phyloP scores from a whole-genome alignment of 2,797 vertebrate species.

The Limosa lapponica region DNA sequence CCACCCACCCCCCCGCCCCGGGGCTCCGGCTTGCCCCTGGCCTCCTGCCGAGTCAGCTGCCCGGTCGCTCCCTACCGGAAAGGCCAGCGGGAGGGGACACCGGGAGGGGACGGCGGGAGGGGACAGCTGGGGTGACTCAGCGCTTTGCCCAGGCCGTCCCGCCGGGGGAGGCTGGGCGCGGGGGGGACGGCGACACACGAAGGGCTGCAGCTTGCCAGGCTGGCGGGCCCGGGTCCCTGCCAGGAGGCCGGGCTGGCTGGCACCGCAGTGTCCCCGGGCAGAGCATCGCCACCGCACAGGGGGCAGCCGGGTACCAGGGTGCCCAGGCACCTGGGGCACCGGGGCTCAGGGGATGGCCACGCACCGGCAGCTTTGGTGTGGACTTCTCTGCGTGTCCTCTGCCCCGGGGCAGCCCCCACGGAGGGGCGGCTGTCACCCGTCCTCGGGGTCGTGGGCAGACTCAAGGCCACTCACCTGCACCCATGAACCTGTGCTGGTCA shows the following conservation, averaged over 20 bases:
- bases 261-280: background rate
- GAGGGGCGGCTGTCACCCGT: rapidly evolving
- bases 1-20: background rate
- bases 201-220: background rate
- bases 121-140: constrained; percentile 41
- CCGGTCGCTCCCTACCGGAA: background rate
- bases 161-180: background rate
- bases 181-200: background rate
- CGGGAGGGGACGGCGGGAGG: background rate
- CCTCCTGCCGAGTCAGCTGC: constrained; percentile 3
- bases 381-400: background rate
- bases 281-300: background rate
- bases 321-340: rapidly evolving
- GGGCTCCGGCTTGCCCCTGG: background rate
- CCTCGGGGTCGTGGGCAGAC: rapidly evolving
- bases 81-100: background rate
- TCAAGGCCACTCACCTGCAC: background rate
- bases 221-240: background rate
- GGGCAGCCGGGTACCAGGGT: background rate
- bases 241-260: background rate
- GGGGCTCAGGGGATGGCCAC: rapidly evolving
- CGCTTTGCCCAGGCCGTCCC: background rate
- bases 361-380: rapidly evolving
- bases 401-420: background rate
- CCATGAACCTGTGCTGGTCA: rapidly evolving